Conservation (phyloP, 2,888 invertebrate genomes). For the Hemithea aestivaria region DNA sequence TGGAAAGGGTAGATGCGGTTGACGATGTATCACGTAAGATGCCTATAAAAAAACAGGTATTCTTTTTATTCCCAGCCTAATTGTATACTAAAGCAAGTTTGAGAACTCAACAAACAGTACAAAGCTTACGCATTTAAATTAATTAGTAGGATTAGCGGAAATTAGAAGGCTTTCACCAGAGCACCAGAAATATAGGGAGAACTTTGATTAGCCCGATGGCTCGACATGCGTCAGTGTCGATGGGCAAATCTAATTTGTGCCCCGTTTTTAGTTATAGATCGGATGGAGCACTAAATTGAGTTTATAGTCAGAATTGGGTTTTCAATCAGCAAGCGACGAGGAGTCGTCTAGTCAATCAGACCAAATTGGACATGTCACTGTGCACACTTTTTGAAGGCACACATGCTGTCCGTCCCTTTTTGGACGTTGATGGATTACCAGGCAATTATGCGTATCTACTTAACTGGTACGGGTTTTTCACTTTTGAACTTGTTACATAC, state of each 20-base stretch:
- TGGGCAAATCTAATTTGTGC: slow-evolving; percentile 33
- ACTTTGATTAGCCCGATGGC: too few relatives aligned
- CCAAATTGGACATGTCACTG: slow-evolving; percentile 57
- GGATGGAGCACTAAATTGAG: slow-evolving; percentile 47
- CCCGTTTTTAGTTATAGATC: slow-evolving; percentile 41
- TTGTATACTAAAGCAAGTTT: too few relatives aligned
- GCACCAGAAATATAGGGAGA: too few relatives aligned
- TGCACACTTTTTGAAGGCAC: slow-evolving; percentile 43
- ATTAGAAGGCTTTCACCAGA: too few relatives aligned
- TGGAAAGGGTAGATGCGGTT: too few relatives aligned
- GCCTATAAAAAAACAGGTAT: too few relatives aligned
- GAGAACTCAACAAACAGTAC: too few relatives aligned
- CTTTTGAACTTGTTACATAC: too few relatives aligned
- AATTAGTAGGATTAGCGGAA: too few relatives aligned
- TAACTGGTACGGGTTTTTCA: neutral
- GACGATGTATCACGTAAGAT: too few relatives aligned
- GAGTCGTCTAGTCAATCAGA: slow-evolving; percentile 60
- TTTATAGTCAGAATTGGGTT: slow-evolving; percentile 55
- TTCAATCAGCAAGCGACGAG: slow-evolving; percentile 58
- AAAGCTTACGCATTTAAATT: too few relatives aligned
- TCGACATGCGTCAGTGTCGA: slow-evolving; percentile 7
- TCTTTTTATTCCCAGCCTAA: too few relatives aligned
- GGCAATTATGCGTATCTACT: neutral
- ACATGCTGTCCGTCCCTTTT: slow-evolving; percentile 12
- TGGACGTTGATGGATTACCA: slow-evolving; percentile 2